phyloP scores from a whole-genome alignment of 2,113 vertebrate species.

The Psilopogon haemacephalus region DNA sequence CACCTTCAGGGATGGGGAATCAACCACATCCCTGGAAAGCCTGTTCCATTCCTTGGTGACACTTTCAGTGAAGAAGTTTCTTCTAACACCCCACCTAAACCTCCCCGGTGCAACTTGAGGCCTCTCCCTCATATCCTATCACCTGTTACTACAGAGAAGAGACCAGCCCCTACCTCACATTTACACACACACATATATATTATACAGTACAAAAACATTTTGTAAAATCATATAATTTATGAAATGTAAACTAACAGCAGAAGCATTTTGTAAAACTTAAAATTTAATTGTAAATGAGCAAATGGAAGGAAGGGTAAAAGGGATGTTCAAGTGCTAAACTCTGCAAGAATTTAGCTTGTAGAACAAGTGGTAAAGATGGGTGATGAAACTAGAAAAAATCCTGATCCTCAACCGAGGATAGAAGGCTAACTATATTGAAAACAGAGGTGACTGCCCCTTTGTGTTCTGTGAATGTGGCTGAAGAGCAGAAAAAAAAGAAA shows the following conservation, averaged over 20 bases:
- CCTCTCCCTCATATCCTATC: no score
- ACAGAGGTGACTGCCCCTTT: not conserved
- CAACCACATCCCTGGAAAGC: no score
- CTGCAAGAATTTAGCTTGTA: not conserved
- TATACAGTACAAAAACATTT: not conserved
- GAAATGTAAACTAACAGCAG: not conserved
- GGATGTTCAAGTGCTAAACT: not conserved
- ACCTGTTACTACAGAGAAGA: no score
- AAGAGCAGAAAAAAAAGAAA: not conserved
- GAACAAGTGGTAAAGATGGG: accelerated
- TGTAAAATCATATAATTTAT: not conserved
- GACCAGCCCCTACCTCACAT: no score
- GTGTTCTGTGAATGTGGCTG: not conserved
- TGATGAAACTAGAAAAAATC: not conserved
- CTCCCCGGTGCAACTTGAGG: no score
- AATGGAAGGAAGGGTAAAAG: not conserved
- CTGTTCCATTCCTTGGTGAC: no score
- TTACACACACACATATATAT: no score
- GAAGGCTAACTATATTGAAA: no score
- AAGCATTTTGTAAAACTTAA: not conserved
- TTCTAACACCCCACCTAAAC: no score
- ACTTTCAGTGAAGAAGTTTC: no score
- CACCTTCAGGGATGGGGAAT: no score
- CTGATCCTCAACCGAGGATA: not conserved
- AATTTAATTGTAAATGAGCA: not conserved